Percentiles rank a stretch among this genome's conserved stretches.
Evolutionary conservation across 2,797 vertebrate genomes (phyloP).

Genomic region (Enteromius radiatus): DNA sequence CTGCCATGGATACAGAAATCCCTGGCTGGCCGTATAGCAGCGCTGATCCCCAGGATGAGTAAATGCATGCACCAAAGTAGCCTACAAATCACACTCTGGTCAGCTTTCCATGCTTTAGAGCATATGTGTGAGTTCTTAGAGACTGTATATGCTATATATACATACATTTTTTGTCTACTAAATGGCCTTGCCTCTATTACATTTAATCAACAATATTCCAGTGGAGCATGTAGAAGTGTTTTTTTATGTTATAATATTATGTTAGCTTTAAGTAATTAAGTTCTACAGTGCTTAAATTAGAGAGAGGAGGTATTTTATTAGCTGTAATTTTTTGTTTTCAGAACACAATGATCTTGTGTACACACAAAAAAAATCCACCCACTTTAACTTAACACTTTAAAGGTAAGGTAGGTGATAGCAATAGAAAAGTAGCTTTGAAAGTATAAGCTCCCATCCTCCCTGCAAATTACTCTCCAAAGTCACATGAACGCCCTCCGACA

Average conservation of each 20-base stretch:
- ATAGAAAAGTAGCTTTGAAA: too few species aligned
- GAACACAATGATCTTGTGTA: too few species aligned
- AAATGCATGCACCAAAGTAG: conserved; percentile 19
- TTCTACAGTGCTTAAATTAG: not conserved
- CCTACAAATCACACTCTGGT: conserved; percentile 12
- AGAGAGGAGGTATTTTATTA: not conserved
- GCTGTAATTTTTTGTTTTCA: not conserved
- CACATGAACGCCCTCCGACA: not conserved
- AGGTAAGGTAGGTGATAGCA: too few species aligned
- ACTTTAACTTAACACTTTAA: too few species aligned
- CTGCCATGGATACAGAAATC: conserved; percentile 50
- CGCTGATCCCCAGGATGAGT: conserved; percentile 22
- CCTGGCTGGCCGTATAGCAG: conserved; percentile 28
- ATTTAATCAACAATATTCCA: not conserved
- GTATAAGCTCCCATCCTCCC: too few species aligned
- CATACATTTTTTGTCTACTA: too few species aligned
- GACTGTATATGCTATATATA: not conserved
- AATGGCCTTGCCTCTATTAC: too few species aligned
- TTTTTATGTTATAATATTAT: not conserved
- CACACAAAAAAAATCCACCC: too few species aligned
- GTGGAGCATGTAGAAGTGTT: not conserved
- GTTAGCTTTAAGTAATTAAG: not conserved
- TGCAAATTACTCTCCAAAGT: too few species aligned
- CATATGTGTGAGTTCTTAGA: not conserved
- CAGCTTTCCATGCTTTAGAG: not conserved